Evolutionary conservation across 2,113 vertebrate genomes (phyloP).

Genomic region (Dendropsophus ebraccatus): DNA sequence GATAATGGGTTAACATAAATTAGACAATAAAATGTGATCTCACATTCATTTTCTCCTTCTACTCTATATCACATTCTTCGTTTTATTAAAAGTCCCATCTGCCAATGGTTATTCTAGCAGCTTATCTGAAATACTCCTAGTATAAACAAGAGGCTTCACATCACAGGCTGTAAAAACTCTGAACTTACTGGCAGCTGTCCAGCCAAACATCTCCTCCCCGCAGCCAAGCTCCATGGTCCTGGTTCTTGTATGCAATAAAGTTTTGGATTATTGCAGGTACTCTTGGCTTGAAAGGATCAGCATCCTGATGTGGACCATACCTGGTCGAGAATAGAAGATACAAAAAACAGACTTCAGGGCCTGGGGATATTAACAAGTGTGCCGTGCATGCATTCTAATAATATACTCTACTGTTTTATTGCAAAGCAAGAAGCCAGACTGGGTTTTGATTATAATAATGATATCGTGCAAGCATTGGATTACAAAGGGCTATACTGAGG

Average conservation of each 20-base stretch:
- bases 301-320: conserved; percentile 92
- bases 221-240: conserved; percentile 96
- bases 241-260: conserved; percentile 95
- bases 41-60: not conserved
- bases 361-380: not conserved
- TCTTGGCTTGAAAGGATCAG: conserved; percentile 91
- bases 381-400: not conserved
- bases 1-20: not conserved
- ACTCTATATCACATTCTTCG: not conserved
- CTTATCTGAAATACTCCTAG: conserved; percentile 47
- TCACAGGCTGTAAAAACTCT: conserved; percentile 65
- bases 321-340: conserved; percentile 67
- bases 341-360: not conserved
- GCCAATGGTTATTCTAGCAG: conserved; percentile 34
- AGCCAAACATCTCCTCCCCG: conserved; percentile 97
- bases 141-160: conserved; percentile 64
- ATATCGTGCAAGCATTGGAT: not conserved
- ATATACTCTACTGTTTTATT: conserved; percentile 4
- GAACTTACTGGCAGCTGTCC: conserved; percentile 92
- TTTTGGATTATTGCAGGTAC: conserved; percentile 87
- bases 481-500: not conserved
- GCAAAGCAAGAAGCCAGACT: conserved; percentile 28
- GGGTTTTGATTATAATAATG: not conserved
- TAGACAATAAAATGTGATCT: not conserved
- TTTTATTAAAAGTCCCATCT: conserved; percentile 50